Conservation (phyloP, 2,113 vertebrate species). For the Elephas maximus region DNA sequence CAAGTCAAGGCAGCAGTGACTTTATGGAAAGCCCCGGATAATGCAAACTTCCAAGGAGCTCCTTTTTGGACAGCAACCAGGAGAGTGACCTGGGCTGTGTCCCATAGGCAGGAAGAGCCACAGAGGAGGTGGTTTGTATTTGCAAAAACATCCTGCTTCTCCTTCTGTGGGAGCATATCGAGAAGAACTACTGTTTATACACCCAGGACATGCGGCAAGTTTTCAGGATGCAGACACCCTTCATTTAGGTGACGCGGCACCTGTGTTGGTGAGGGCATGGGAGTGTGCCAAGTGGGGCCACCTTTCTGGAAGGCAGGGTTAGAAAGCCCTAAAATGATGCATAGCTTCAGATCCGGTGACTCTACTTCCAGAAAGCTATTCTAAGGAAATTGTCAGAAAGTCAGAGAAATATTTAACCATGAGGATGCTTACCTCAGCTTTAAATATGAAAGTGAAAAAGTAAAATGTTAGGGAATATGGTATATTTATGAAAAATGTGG, state of each 20-base stretch:
- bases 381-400: not conserved
- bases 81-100: not conserved
- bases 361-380: not conserved
- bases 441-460: not conserved
- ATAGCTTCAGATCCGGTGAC: not conserved
- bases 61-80: not conserved
- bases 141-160: not conserved
- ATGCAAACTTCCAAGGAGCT: not conserved
- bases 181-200: not conserved
- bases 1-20: not conserved
- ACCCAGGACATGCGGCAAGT: no score
- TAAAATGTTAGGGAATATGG: not conserved
- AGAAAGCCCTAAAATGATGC: not conserved
- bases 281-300: not conserved
- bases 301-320: not conserved
- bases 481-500: not conserved
- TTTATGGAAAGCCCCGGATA: not conserved
- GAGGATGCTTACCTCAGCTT: not conserved
- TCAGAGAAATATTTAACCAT: not conserved
- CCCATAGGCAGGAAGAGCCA: not conserved
- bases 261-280: accelerated
- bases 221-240: no score
- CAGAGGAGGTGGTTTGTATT: no score
- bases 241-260: not conserved
- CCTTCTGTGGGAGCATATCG: not conserved